phyloP scores from a whole-genome alignment of 2,888 invertebrate genomes.

The Alloscopus bannaensis region DNA sequence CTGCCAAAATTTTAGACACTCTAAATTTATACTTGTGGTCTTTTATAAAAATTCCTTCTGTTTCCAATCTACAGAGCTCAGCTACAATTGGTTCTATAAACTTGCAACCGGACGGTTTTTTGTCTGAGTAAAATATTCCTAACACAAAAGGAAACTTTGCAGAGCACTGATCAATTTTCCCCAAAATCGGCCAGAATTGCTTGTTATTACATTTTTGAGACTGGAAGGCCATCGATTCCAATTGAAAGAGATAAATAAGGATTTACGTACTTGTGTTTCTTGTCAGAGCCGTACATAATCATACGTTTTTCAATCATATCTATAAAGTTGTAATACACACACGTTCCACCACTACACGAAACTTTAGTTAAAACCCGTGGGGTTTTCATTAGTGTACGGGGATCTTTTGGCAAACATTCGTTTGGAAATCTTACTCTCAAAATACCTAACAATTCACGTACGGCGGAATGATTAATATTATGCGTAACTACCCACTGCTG shows the following conservation, averaged over 20 bases:
- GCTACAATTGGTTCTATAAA: constrained; percentile 3
- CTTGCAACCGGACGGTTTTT: not conserved
- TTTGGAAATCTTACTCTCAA: constrained; percentile 32
- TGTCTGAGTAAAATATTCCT: constrained; percentile 24
- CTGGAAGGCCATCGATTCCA: constrained; percentile 43
- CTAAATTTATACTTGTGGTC: constrained; percentile 1
- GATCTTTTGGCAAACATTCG: constrained; percentile 26
- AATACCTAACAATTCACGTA: constrained; percentile 24
- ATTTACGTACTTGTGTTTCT: not conserved
- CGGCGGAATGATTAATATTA: constrained; percentile 39
- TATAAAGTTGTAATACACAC: constrained; percentile 18
- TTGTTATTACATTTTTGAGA: constrained; percentile 17
- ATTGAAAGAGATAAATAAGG: constrained; percentile 11
- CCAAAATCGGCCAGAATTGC: constrained; percentile 53
- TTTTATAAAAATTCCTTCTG: not conserved
- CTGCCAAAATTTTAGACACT: constrained; percentile 40
- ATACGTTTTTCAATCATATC: not conserved
- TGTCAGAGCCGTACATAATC: not conserved
- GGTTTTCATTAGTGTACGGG: constrained; percentile 27
- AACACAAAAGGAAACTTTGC: constrained; percentile 23
- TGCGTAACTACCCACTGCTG: constrained; percentile 25
- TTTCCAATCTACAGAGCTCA: constrained; percentile 14
- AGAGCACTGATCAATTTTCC: constrained; percentile 29
- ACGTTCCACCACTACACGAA: constrained; percentile 10
- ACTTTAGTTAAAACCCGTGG: not conserved